Evolutionary conservation across 2,797 vertebrate species (phyloP), one percentile per base, ranked within the genome.

Genomic region (Platalea minor): DNA sequence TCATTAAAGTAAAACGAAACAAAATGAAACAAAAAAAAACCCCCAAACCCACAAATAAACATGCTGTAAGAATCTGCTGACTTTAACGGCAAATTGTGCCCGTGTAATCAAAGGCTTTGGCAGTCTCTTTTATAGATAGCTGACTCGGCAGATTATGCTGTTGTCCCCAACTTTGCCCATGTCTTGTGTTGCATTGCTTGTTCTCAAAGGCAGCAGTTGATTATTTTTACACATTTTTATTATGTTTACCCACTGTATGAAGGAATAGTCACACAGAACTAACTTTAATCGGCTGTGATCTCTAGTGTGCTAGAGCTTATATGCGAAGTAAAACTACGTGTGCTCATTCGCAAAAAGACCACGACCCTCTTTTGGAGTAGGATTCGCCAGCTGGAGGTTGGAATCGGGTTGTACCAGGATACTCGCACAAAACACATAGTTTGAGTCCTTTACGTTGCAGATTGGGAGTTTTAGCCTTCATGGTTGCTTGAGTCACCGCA

Each of bases 381-480:
- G 16, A 35, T 50, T 51, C 8, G 2, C n/a, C 50, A 48, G 41
- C 61, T 31, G 13, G 53, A 26, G 23, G 45, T 53, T 53, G 84
- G 37, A 43, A 25, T 13, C 9, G 85, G 41, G 48, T 87, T n/a
- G n/a, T 54, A 20, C 24, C 48, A 9, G 20, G 57, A 17, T 10
- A 10, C 48, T 39, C 2, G 1, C 8, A 2, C 0, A 1, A 21
- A 63, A 37, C 20, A 2, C 17, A 5, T 11, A 8, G 41, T 35
- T 72, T 21, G 54, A 69, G 46, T 45, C 46, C 41, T 69, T 79
- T 41, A 14, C 13, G 0, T 31, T 46, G n/a, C 41, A 48, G 41
- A 35, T 17, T 5, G 50, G 48, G 74, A 54, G 31, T 20, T 76
- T 60, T 11, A 26, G 41, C 20, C 41, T 48, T 39, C 7, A 1